A percentile compares a stretch with the other conserved stretches of the same genome.
phyloP scores from a whole-genome alignment of 2,113 vertebrate species.

The Dascyllus trimaculatus region DNA sequence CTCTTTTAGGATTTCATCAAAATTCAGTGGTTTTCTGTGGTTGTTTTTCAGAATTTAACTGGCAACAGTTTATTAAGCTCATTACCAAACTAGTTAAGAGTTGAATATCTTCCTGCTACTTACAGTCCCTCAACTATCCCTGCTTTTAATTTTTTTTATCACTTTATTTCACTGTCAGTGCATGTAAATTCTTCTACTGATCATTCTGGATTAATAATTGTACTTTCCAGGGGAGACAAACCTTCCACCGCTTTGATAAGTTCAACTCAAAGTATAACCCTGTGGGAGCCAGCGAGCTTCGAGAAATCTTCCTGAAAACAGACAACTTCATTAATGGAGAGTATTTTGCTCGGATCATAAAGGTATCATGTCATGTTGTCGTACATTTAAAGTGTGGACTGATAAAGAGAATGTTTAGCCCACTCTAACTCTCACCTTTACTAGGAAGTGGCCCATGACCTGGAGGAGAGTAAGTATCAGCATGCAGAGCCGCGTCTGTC shows the following conservation, averaged over 20 bases:
- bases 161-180: neutral
- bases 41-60: no score
- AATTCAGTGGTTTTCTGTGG: neutral
- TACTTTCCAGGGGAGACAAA: conserved; percentile 91
- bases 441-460: conserved; percentile 91
- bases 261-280: conserved; percentile 99
- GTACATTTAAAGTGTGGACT: neutral
- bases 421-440: neutral
- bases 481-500: conserved; percentile 93
- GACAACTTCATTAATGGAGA: conserved; percentile 95
- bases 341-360: conserved; percentile 97
- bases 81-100: no score
- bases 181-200: neutral
- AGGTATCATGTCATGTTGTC: conserved; percentile 82
- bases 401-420: neutral
- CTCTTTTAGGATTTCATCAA: neutral
- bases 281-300: conserved; percentile 94
- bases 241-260: conserved; percentile 98
- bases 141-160: neutral
- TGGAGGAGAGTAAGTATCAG: conserved; percentile 96
- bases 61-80: neutral
- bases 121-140: neutral
- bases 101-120: neutral
- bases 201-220: neutral
- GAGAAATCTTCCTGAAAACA: conserved; percentile 98